These are phyloP conservation scores for Spodoptera picta DNA, from an alignment of 2,888 invertebrate species.

Conservation along the genomic window DNA sequence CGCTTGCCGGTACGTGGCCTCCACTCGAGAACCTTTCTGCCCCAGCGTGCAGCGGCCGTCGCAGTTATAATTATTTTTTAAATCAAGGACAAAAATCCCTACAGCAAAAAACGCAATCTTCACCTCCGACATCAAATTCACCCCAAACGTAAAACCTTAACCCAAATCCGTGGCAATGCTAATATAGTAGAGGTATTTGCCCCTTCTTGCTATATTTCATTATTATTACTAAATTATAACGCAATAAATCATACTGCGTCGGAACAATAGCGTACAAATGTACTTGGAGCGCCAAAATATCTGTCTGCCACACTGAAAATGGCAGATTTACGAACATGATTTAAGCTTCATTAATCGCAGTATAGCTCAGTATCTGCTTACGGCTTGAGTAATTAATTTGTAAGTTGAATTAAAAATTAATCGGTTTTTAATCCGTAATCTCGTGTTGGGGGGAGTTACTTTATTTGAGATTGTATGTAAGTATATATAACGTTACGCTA, in stretches of 20 bases:
- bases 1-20: too few relatives aligned
- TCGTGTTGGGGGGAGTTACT: too few relatives aligned
- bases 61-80: too few relatives aligned
- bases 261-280: constrained; percentile 24
- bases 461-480: too few relatives aligned
- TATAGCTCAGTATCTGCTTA: constrained; percentile 11
- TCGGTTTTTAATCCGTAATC: background rate
- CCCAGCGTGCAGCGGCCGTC: too few relatives aligned
- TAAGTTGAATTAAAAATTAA: background rate
- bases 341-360: constrained; percentile 41
- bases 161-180: too few relatives aligned
- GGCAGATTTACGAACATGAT: constrained; percentile 41
- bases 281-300: constrained; percentile 24
- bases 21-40: too few relatives aligned
- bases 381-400: constrained; percentile 15
- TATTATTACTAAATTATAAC: constrained; percentile 39
- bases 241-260: constrained; percentile 42
- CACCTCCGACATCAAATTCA: too few relatives aligned
- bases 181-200: constrained; percentile 7
- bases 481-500: too few relatives aligned
- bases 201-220: constrained; percentile 27
- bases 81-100: too few relatives aligned
- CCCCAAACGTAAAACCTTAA: too few relatives aligned
- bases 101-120: too few relatives aligned
- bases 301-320: constrained; percentile 32